Base-by-base conservation (phyloP, 2,113 vertebrate genomes). In the Macquaria ambigua region DNA sequence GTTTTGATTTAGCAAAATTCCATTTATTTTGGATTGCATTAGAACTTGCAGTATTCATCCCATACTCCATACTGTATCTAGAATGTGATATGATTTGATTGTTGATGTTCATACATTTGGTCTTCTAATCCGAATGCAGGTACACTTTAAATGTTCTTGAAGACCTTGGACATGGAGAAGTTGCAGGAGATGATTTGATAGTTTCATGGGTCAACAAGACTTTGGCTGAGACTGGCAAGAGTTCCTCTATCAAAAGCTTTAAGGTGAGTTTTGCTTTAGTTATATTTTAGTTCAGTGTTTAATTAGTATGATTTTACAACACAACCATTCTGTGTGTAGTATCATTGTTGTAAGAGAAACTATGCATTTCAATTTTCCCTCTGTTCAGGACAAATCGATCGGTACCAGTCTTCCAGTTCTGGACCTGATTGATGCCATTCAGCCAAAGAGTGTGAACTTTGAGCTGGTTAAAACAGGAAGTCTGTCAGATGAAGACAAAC, bases 381-480 rank as follows among this genome's bases (percentile, higher is more conserved):
- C 4, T 21, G 21, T 79, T 64, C n/a, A 99, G 98, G 98, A 99
- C 94, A 98, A 95, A 90, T 82, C 91, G 0, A 98, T 99, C 93
- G 96, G 97, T 88, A 96, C 95, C 15, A 99, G 98, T 88, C 88
- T 97, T 93, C 95, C 98, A 0, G 97, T 99, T 53, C 95, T 99
- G 96, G 98, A 99, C 83, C 95, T 99, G 90, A 99, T 99, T 1
- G 98, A 99, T 25, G 96, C 98, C 83, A 98, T 99, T 85, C 98
- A 99, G 93, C 98, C 97, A 0, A 89, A 96, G 6, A 97, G 97
- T 85, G 96, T 99, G 89, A 97, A 97, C 93, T 99, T 97, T 53
- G 98, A 98, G 11, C 96, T 99, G 41, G 98, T 99, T 25, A 97
- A 97, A 93, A 97, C 84, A 0, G 97, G 94, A 37, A 77, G 46